Percentiles rank a stretch among this genome's conserved stretches.
These are phyloP conservation scores for Battus philenor DNA, from an alignment of 1,140 invertebrate genomes.

Conservation along the genomic window DNA sequence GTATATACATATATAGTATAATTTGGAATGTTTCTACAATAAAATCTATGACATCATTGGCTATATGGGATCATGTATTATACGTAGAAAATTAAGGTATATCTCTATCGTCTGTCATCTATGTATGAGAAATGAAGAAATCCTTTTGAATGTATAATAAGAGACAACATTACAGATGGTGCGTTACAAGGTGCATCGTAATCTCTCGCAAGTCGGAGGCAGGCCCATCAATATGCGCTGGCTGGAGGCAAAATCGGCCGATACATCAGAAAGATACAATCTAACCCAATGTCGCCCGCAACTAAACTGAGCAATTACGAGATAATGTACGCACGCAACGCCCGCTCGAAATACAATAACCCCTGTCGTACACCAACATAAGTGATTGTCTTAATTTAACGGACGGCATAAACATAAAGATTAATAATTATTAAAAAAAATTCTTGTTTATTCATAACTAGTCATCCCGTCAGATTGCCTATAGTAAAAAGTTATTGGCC, in stretches of 20 bases:
- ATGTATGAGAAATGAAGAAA: conserved; percentile 8
- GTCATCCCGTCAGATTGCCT: too few relatives aligned
- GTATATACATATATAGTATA: background rate
- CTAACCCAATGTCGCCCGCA: conserved; percentile 41
- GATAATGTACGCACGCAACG: conserved; percentile 7
- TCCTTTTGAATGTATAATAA: background rate
- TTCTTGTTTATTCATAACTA: too few relatives aligned
- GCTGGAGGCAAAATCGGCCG: conserved; percentile 27
- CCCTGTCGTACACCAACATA: background rate
- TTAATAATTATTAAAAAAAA: too few relatives aligned
- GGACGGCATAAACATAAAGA: too few relatives aligned
- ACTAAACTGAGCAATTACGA: conserved; percentile 43
- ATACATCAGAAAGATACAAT: conserved; percentile 54
- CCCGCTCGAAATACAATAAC: conserved; percentile 4
- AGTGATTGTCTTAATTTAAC: conserved; percentile 6
- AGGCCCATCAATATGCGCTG: conserved; percentile 32
- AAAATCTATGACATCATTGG: too few relatives aligned
- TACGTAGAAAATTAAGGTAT: background rate
- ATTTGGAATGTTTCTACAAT: background rate
- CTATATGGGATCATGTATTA: too few relatives aligned
- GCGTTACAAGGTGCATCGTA: conserved; percentile 19
- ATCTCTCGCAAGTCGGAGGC: conserved; percentile 25
- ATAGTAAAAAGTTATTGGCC: too few relatives aligned
- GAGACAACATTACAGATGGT: conserved; percentile 10
- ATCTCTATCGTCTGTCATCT: background rate